Conservation (phyloP, 2,888 invertebrate genomes). For the Dyspetes luteomarginatus region DNA sequence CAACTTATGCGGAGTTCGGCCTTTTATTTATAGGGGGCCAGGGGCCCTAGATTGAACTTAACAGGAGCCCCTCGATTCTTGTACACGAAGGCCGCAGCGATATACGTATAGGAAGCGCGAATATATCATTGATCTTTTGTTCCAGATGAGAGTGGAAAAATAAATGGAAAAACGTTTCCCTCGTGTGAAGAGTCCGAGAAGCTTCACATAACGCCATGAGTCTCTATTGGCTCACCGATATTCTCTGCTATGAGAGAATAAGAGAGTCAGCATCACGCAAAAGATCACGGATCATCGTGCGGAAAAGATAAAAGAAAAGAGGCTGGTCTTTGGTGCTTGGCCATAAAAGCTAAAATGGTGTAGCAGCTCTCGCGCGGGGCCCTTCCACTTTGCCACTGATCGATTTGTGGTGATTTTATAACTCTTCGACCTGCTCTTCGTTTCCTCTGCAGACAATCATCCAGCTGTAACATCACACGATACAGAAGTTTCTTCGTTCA, state of each 20-base stretch:
- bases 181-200: neutral
- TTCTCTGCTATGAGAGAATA: neutral
- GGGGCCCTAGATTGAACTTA: too few species aligned
- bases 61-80: too few species aligned
- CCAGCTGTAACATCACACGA: conserved; percentile 8
- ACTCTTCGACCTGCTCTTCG: conserved; percentile 76
- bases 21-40: too few species aligned
- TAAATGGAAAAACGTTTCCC: conserved; percentile 9
- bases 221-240: neutral
- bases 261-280: conserved; percentile 23
- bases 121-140: too few species aligned
- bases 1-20: too few species aligned
- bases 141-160: too few species aligned
- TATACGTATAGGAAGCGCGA: too few species aligned
- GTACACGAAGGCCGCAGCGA: too few species aligned
- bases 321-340: conserved; percentile 73
- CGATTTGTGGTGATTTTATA: conserved; percentile 83
- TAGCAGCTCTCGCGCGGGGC: conserved; percentile 62
- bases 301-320: conserved; percentile 67
- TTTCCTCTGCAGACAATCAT: conserved; percentile 9
- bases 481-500: conserved; percentile 72
- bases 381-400: conserved; percentile 80
- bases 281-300: conserved; percentile 64
- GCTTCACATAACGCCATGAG: conserved; percentile 21
- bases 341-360: conserved; percentile 78